These are phyloP conservation scores for Mastacembelus armatus DNA, from an alignment of 2,797 vertebrate genomes.

Conservation along the genomic window DNA sequence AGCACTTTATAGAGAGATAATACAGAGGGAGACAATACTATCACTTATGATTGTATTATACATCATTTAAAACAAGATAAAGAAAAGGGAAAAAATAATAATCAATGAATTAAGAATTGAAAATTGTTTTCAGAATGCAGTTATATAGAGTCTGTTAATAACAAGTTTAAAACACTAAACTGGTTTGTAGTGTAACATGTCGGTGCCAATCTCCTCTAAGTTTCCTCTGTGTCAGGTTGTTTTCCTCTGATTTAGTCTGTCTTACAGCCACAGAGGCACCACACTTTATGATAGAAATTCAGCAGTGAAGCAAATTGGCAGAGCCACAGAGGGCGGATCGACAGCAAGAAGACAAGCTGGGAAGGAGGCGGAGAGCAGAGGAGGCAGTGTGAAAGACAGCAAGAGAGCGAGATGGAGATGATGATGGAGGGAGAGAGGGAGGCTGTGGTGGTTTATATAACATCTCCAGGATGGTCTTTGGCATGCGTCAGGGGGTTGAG, in stretches of 20 bases:
- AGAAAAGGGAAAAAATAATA: neutral
- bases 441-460: conserved; percentile 84
- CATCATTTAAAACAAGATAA: neutral
- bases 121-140: neutral
- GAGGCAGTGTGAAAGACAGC: conserved; percentile 79
- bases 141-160: conserved; percentile 21
- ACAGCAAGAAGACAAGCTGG: conserved; percentile 81
- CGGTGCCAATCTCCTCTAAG: conserved; percentile 52
- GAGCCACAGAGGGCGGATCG: conserved; percentile 80
- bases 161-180: conserved; percentile 41
- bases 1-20: conserved; percentile 1
- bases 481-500: conserved; percentile 90
- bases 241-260: conserved; percentile 73
- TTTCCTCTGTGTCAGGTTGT: conserved; percentile 69
- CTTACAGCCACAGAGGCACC: conserved; percentile 66
- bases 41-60: too few relatives aligned
- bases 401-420: conserved; percentile 71
- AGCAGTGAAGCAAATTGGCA: conserved; percentile 80
- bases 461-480: conserved; percentile 90
- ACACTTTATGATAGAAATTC: conserved; percentile 77
- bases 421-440: conserved; percentile 73
- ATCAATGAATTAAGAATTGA: neutral
- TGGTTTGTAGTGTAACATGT: conserved; percentile 43
- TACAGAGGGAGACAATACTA: too few relatives aligned
- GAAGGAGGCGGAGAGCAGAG: conserved; percentile 83